Evolutionary conservation across 2,888 invertebrate species (phyloP).

Genomic region (Apodemia zela): DNA sequence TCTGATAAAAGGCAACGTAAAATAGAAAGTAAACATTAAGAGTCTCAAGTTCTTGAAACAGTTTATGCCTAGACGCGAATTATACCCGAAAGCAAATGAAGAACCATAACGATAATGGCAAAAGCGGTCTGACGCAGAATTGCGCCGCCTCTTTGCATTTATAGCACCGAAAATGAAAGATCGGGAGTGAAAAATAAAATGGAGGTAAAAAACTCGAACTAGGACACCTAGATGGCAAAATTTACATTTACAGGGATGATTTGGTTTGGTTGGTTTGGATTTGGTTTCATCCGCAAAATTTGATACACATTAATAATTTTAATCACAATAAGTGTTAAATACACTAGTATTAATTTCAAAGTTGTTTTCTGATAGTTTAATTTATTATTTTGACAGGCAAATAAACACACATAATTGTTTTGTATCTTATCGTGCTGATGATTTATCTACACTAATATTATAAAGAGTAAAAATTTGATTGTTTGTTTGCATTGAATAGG

Average conservation of each 20-base stretch:
- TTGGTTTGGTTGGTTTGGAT: too few relatives aligned
- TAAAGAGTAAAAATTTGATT: too few relatives aligned
- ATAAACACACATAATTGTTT: too few relatives aligned
- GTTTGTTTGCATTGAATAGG: too few relatives aligned
- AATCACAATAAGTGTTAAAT: too few relatives aligned
- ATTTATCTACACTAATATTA: too few relatives aligned
- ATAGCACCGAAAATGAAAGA: conserved; percentile 61
- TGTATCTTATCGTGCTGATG: too few relatives aligned
- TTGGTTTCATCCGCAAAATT: background rate
- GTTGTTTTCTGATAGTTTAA: too few relatives aligned
- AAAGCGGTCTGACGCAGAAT: conserved; percentile 36
- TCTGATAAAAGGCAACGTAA: conserved; percentile 9
- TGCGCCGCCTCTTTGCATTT: conserved; percentile 60
- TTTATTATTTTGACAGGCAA: too few relatives aligned
- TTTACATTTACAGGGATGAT: background rate
- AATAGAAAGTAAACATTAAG: conserved; percentile 14
- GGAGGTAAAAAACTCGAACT: conserved; percentile 25
- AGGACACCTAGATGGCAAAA: background rate
- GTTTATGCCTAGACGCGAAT: conserved; percentile 9
- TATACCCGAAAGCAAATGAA: conserved; percentile 19
- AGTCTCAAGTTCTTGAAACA: conserved; percentile 8
- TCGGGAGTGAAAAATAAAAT: conserved; percentile 48
- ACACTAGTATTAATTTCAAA: too few relatives aligned
- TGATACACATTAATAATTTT: background rate
- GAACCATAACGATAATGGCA: conserved; percentile 19